Evolutionary conservation across 2,888 invertebrate species (phyloP).

Genomic region (Phasia obesa): DNA sequence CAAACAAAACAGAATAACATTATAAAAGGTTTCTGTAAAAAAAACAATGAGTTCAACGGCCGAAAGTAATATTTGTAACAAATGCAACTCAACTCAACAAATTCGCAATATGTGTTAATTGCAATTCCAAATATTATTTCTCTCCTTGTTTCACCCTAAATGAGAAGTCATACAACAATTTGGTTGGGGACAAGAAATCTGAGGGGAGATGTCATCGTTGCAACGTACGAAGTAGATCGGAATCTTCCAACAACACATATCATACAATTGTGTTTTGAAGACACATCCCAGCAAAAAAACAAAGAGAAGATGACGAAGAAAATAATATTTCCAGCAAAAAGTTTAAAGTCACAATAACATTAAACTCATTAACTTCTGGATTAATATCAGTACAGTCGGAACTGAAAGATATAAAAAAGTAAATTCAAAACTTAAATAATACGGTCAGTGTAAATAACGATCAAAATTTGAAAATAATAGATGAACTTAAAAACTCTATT

Average conservation of each 20-base stretch:
- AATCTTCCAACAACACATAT: conserved; percentile 3
- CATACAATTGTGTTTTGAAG: not conserved
- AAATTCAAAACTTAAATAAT: not conserved
- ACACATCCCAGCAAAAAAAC: not conserved
- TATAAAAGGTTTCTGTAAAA: too few species aligned
- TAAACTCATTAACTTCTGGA: not conserved
- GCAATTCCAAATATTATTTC: too few species aligned
- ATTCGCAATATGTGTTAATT: too few species aligned
- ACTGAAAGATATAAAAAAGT: not conserved
- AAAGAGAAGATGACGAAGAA: conserved; percentile 10
- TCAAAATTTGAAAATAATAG: not conserved
- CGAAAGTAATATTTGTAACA: not conserved
- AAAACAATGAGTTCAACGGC: too few species aligned
- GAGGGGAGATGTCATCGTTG: too few species aligned
- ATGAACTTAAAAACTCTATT: conserved; percentile 4
- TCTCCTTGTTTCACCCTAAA: too few species aligned
- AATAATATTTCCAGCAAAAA: not conserved
- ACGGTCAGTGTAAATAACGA: conserved; percentile 1
- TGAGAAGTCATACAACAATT: too few species aligned
- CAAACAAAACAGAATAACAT: too few species aligned
- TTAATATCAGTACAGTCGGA: too few species aligned
- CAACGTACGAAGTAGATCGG: not conserved
- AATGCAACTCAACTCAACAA: too few species aligned
- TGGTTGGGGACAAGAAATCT: too few species aligned
- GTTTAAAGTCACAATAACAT: not conserved